Percentiles rank a stretch among this genome's conserved stretches.
These are phyloP conservation scores for Luperina testacea DNA, from an alignment of 2,888 invertebrate species.

Conservation along the genomic window DNA sequence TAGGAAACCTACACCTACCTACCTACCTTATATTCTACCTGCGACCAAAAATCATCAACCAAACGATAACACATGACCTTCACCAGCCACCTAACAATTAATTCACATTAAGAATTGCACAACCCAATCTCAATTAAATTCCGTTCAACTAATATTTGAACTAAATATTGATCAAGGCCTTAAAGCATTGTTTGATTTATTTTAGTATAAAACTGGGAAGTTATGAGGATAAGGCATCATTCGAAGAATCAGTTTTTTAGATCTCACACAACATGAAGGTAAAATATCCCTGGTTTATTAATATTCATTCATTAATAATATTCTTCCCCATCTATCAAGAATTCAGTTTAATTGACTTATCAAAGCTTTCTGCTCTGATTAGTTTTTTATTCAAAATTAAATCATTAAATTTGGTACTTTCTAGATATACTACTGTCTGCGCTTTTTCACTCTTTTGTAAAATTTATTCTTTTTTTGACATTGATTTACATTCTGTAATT, in stretches of 20 bases:
- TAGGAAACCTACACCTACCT: neutral
- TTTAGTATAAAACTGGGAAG: conserved; percentile 79
- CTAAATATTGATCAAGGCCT: conserved; percentile 66
- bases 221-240: conserved; percentile 70
- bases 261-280: conserved; percentile 87
- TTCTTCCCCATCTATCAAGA: neutral
- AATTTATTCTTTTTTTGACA: too few relatives aligned
- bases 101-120: conserved; percentile 65
- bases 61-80: conserved; percentile 56
- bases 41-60: conserved; percentile 11
- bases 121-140: conserved; percentile 61
- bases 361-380: conserved; percentile 1
- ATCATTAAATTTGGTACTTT: neutral
- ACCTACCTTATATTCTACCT: neutral
- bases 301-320: neutral
- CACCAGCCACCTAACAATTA: conserved; percentile 35
- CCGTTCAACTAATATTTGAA: conserved; percentile 64
- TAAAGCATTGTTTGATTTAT: conserved; percentile 72
- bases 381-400: neutral
- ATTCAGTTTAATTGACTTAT: neutral
- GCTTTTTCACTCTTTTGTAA: neutral
- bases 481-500: too few relatives aligned
- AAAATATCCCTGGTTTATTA: conserved; percentile 40
- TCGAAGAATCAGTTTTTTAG: conserved; percentile 72
- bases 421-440: neutral